These are phyloP conservation scores for Ophioninae sp. DNA, from an alignment of 2,888 invertebrate genomes.

Conservation along the genomic window DNA sequence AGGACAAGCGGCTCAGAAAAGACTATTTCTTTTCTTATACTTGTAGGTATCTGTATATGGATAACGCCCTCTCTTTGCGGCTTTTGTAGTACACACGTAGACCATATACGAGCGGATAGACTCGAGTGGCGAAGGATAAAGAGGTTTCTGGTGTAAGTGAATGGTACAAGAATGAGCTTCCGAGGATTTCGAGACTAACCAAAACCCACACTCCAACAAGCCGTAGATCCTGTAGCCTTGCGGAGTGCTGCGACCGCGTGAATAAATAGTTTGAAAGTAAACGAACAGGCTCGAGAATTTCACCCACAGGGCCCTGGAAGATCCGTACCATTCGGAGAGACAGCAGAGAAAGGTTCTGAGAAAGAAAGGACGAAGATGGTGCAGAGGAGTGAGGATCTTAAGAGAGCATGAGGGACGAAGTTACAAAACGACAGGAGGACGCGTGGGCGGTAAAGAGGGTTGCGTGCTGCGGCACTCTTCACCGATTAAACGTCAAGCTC, in stretches of 20 bases:
- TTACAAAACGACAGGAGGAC: constrained; percentile 22
- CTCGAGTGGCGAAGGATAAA: constrained; percentile 38
- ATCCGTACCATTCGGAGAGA: constrained; percentile 12
- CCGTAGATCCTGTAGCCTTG: constrained; percentile 33
- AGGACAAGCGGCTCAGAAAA: constrained; percentile 21
- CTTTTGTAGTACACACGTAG: neutral
- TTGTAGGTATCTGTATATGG: neutral
- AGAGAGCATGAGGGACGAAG: constrained; percentile 4
- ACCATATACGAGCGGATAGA: constrained; percentile 22
- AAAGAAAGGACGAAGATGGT: constrained; percentile 3
- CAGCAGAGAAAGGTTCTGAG: neutral
- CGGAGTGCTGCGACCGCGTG: constrained; percentile 31
- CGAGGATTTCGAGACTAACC: constrained; percentile 43
- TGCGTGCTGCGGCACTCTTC: constrained; percentile 16
- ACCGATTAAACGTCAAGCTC: constrained; percentile 51
- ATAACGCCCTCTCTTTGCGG: constrained; percentile 7
- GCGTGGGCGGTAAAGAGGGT: constrained; percentile 8
- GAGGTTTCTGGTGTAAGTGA: constrained; percentile 57
- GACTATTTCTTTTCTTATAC: constrained; percentile 13
- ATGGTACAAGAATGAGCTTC: constrained; percentile 46
- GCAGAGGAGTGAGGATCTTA: neutral
- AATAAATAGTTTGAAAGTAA: constrained; percentile 56
- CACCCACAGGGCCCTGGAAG: neutral
- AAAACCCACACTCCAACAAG: constrained; percentile 30
- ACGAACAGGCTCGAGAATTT: constrained; percentile 38